Percentiles rank a stretch among this genome's conserved stretches.
phyloP scores from a whole-genome alignment of 2,797 vertebrate species.

The Masticophis lateralis region DNA sequence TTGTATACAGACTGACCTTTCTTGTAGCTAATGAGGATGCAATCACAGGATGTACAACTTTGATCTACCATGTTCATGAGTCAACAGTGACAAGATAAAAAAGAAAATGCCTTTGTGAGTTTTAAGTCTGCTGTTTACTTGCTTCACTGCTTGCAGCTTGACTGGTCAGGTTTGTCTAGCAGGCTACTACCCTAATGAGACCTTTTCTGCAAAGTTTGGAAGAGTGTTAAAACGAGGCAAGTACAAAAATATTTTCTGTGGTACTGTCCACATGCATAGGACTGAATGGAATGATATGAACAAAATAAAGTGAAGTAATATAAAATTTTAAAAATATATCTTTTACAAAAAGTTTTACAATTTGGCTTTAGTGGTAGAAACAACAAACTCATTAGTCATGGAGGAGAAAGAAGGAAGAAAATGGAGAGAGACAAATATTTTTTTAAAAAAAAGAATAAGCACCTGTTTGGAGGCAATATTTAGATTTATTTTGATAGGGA shows the following conservation, averaged over 20 bases:
- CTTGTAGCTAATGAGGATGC: conserved; percentile 30
- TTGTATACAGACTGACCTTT: conserved; percentile 32
- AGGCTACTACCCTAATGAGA: conserved; percentile 13
- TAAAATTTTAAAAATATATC: background rate
- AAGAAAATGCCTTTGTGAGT: background rate
- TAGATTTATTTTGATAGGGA: background rate
- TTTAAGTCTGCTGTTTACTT: conserved; percentile 27
- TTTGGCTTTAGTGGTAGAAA: background rate
- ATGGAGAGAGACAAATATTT: background rate
- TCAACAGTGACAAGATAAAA: background rate
- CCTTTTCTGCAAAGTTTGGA: conserved; percentile 12
- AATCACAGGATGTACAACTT: conserved; percentile 7
- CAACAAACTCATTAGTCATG: background rate
- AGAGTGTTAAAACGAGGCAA: background rate
- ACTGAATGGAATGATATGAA: background rate
- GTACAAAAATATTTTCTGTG: background rate
- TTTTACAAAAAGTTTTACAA: background rate
- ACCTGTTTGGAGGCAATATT: background rate
- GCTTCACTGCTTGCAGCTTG: conserved; percentile 19
- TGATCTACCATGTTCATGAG: conserved; percentile 22
- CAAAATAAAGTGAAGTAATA: background rate
- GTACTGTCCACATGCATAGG: background rate
- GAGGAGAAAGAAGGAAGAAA: background rate
- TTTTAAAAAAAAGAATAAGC: background rate
- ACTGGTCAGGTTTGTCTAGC: background rate